Evolutionary conservation across 2,113 vertebrate genomes (phyloP).

Genomic region (Regulus satrapa): DNA sequence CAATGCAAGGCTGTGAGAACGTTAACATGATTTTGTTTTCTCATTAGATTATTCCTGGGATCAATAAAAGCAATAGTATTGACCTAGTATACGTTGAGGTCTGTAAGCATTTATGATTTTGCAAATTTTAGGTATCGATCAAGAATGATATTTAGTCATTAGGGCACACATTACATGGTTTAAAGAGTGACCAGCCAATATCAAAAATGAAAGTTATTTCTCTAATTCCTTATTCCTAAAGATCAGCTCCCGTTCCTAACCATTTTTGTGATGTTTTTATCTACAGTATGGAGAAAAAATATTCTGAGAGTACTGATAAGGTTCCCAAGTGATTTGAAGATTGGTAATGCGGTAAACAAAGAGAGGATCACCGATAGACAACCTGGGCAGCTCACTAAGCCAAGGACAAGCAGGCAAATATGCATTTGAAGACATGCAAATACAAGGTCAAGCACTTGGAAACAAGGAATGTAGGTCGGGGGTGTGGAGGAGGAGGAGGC

Average conservation of each 20-base stretch:
- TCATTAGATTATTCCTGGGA: background rate
- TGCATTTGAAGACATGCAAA: background rate
- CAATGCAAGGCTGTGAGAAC: background rate
- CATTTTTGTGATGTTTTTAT: background rate
- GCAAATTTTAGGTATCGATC: background rate
- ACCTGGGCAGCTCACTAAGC: background rate
- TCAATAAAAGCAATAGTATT: conserved; percentile 30
- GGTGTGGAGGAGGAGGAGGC: too few relatives aligned
- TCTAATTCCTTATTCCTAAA: background rate
- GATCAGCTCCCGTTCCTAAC: background rate
- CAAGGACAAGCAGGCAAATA: background rate
- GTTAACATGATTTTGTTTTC: conserved; percentile 1
- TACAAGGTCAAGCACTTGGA: background rate
- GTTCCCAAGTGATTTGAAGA: background rate
- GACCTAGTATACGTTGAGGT: background rate
- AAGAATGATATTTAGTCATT: background rate
- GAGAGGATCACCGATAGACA: background rate
- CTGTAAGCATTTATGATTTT: conserved; percentile 22
- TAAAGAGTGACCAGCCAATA: background rate
- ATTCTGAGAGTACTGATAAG: background rate
- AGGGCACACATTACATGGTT: background rate
- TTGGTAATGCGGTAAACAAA: background rate
- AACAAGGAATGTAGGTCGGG: background rate
- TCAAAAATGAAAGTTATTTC: background rate
- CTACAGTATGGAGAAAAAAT: background rate